phyloP scores from a whole-genome alignment of 2,797 vertebrate species.

The Pseudochaenichthys georgianus region DNA sequence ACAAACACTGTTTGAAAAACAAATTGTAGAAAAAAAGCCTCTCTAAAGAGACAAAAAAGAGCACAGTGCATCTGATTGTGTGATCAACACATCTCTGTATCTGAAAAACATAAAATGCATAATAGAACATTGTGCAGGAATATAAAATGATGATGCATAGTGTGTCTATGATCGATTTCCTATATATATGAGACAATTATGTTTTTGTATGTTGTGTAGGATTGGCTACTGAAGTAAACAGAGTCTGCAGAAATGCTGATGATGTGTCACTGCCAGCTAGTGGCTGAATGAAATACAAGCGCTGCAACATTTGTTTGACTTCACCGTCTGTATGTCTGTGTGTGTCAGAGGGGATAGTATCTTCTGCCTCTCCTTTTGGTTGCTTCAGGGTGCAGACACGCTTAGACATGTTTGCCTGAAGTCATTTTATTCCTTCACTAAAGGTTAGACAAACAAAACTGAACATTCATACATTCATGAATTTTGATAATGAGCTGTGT shows the following conservation, averaged over 20 bases:
- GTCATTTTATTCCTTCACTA: not conserved
- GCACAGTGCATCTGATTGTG: too few species aligned
- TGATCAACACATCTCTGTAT: too few species aligned
- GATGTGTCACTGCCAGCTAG: conserved; percentile 37
- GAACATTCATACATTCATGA: not conserved
- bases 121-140: too few species aligned
- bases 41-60: too few species aligned
- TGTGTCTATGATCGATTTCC: too few species aligned
- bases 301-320: not conserved
- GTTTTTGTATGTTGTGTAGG: not conserved
- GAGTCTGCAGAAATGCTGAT: not conserved
- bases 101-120: too few species aligned
- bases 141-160: too few species aligned
- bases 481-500: too few species aligned
- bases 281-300: conserved; percentile 9
- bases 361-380: too few species aligned
- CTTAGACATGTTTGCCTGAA: not conserved
- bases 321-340: not conserved
- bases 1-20: too few species aligned
- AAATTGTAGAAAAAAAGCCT: too few species aligned
- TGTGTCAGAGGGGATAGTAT: too few species aligned
- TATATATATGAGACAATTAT: not conserved
- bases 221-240: not conserved
- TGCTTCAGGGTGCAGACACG: not conserved
- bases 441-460: not conserved